phyloP scores from a whole-genome alignment of 2,797 vertebrate genomes.

The Coregonus suidteri region DNA sequence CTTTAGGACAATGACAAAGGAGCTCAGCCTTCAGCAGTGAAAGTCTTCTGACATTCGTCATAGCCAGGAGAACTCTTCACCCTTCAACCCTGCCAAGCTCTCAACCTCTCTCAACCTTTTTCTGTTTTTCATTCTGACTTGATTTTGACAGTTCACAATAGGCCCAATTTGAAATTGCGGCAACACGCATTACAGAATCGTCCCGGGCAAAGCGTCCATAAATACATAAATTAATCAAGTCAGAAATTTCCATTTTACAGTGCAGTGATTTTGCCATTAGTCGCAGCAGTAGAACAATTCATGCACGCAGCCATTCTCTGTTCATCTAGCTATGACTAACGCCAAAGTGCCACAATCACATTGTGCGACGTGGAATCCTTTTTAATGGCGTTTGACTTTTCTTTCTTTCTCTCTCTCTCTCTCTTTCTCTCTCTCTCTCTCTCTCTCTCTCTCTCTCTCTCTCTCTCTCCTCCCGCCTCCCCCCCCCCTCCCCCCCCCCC shows the following conservation, averaged over 20 bases:
- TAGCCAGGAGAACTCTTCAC: constrained; percentile 45
- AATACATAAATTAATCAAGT: constrained; percentile 85
- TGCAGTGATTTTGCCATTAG: constrained; percentile 79
- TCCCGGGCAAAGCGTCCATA: constrained; percentile 67
- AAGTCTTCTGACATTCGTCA: constrained; percentile 57
- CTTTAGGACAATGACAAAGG: constrained; percentile 61
- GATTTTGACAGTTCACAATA: constrained; percentile 50
- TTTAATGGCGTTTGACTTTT: constrained; percentile 68
- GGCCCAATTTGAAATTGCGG: constrained; percentile 66
- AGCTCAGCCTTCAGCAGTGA: constrained; percentile 64
- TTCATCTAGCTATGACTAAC: constrained; percentile 81
- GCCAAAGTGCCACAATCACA: constrained; percentile 58
- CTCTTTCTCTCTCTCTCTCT: neutral
- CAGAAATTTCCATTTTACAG: constrained; percentile 86
- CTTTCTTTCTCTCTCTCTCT: neutral
- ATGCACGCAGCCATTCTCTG: constrained; percentile 71
- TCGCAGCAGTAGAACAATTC: constrained; percentile 75
- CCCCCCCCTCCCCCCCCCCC: too few relatives aligned
- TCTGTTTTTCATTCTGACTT: constrained; percentile 40
- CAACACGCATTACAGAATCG: constrained; percentile 69
- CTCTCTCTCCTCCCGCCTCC: too few relatives aligned
- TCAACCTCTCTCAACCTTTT: constrained; percentile 34
- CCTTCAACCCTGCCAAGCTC: constrained; percentile 41
- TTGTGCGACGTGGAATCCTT: constrained; percentile 60
- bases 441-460: neutral